phyloP scores from a whole-genome alignment of 2,113 vertebrate genomes.

The Panthera uncia region DNA sequence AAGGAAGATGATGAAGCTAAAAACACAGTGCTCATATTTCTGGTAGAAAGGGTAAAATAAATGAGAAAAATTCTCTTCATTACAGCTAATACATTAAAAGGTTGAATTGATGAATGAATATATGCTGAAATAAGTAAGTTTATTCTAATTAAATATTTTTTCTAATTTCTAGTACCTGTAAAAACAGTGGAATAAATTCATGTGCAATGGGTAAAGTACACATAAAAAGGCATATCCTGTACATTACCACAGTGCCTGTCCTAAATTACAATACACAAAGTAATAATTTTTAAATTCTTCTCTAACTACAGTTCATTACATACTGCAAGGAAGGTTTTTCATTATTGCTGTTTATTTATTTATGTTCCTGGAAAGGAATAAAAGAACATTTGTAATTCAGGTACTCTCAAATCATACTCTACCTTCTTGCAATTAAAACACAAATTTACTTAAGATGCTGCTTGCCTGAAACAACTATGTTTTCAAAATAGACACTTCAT shows the following conservation, averaged over 20 bases:
- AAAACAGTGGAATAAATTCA: background rate
- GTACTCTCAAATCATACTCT: background rate
- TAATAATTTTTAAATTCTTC: conserved; percentile 37
- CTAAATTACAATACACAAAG: conserved; percentile 28
- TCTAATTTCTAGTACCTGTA: background rate
- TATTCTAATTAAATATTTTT: background rate
- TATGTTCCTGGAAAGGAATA: conserved; percentile 7
- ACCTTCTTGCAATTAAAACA: conserved; percentile 43
- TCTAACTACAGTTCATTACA: conserved; percentile 10
- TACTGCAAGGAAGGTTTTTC: conserved; percentile 26
- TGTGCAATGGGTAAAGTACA: background rate
- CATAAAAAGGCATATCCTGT: background rate
- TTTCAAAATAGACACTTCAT: background rate
- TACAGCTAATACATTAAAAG: background rate
- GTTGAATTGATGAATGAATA: background rate
- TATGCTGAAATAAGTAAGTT: conserved; percentile 18
- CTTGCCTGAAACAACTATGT: background rate
- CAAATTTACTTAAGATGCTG: conserved; percentile 38
- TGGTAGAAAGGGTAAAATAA: background rate
- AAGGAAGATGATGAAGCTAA: background rate
- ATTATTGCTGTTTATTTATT: conserved; percentile 46
- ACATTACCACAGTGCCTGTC: background rate
- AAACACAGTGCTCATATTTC: background rate
- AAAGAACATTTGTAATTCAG: background rate
- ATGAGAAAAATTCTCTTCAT: background rate